phyloP scores from a whole-genome alignment of 2,797 vertebrate species.

The Gorsachius magnificus region DNA sequence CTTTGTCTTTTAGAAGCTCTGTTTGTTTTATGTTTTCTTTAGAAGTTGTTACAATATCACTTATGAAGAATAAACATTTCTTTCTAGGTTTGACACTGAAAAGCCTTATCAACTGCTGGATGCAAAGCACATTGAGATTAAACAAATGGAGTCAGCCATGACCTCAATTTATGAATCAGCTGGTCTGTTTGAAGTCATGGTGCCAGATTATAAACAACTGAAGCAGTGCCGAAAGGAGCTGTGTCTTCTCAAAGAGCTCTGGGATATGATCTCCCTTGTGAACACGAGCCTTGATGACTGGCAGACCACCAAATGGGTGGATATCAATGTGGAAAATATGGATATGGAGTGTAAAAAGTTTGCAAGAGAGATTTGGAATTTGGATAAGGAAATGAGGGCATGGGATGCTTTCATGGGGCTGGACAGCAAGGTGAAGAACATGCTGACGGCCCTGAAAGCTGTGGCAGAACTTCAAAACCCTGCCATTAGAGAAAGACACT shows the following conservation, averaged over 20 bases:
- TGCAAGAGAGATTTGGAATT: constrained; percentile 82
- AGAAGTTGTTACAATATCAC: neutral
- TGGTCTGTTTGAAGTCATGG: constrained; percentile 88
- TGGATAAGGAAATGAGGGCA: constrained; percentile 89
- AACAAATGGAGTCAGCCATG: constrained; percentile 87
- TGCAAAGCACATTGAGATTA: constrained; percentile 82
- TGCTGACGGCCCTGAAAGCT: constrained; percentile 84
- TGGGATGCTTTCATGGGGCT: constrained; percentile 91
- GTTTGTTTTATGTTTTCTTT: neutral
- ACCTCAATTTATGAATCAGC: constrained; percentile 84
- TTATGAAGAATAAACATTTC: neutral
- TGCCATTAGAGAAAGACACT: constrained; percentile 90
- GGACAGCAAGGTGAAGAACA: constrained; percentile 88
- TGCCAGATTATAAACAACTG: constrained; percentile 90
- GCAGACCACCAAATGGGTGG: constrained; percentile 86
- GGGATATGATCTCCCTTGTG: constrained; percentile 88
- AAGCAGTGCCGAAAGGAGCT: constrained; percentile 90
- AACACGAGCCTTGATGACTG: constrained; percentile 84
- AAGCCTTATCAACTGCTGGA: constrained; percentile 85
- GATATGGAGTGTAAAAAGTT: constrained; percentile 89
- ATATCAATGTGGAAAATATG: constrained; percentile 92
- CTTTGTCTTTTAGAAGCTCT: neutral
- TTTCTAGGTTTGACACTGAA: constrained; percentile 84
- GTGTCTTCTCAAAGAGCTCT: constrained; percentile 89
- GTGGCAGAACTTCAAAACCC: constrained; percentile 92